These are phyloP conservation scores for Micrasema longulum DNA, from an alignment of 1,140 invertebrate genomes.

Conservation along the genomic window DNA sequence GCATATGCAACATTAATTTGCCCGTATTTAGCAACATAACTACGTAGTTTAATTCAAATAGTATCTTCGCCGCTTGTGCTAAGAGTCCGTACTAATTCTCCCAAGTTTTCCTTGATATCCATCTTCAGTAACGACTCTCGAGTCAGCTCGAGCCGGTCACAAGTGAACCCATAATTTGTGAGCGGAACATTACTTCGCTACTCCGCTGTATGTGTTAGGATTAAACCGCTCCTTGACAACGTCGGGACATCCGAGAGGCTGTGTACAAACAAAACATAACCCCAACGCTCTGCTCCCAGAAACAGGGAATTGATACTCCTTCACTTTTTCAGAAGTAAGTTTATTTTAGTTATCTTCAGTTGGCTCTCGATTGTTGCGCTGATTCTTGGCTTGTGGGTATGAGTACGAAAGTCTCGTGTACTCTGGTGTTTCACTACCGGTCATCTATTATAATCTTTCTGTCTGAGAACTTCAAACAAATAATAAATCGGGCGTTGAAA, in stretches of 20 bases:
- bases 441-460: conserved; percentile 29
- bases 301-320: conserved; percentile 1
- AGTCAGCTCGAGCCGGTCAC: conserved; percentile 2
- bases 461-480: conserved; percentile 26
- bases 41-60: background rate
- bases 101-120: conserved; percentile 27
- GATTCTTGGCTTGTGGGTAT: conserved; percentile 15
- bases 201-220: conserved; percentile 5
- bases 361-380: conserved; percentile 5
- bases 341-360: conserved; percentile 13
- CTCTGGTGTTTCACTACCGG: conserved; percentile 21
- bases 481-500: conserved; percentile 9
- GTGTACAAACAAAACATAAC: too few relatives aligned
- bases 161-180: conserved; percentile 9
- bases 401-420: background rate
- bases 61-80: background rate
- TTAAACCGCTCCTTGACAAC: conserved; percentile 9
- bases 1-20: too few relatives aligned
- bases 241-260: background rate
- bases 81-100: conserved; percentile 3
- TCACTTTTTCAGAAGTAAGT: conserved; percentile 13
- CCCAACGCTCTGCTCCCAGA: background rate
- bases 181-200: conserved; percentile 14
- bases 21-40: background rate
- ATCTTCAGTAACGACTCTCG: conserved; percentile 24